Evolutionary conservation across 2,797 vertebrate genomes (phyloP), one percentile per base, ranked within the genome.

Genomic region (Melanotaenia parkinsoni): DNA sequence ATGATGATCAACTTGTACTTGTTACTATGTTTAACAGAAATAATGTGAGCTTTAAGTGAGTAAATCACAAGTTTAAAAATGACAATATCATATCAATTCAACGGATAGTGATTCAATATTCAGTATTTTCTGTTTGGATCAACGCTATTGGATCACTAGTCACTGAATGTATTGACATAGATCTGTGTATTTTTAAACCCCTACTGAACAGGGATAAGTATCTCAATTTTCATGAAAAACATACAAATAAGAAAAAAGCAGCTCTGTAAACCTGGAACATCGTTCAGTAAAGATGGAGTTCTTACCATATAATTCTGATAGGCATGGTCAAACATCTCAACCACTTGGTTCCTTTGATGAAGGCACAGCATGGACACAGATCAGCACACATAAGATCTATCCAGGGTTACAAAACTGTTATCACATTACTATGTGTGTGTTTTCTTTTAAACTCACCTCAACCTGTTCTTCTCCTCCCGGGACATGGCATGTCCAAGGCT

Each of bases 321-420:
- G 30, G 98, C 98, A 83, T 99, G 98, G 93, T 99, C 97, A 94
- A 99, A 99, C 98, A 99, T 99, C 94, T 99, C 98, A 79, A 99
- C 91, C 83, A 99, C 98, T 95, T 99, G 97, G 94, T 95, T 95
- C 93, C 98, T 99, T 81, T 2, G 2, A 9, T 20, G 4, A 54
- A 47, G 28, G 28, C 30, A 57, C 30, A 78, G 32, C 22, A 81
- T 5, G 63, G 37, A 73, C 26, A 87, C 13, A 63, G n/a, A 35
- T 83, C 24, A 84, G 32, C 3, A 3, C 11, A 8, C 8, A 0
- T 28, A 22, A 71, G 33, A 32, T 67, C 3, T 32, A 35, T 43
- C 4, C 0, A 3, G 13, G 2, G 5, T 28, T 5, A 58, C 35
- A 57, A 45, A 5, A 0, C 53, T 53, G 28, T 20, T 32, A 4